Conservation (phyloP, 53 echinoderm and acorn worm genomes). For the Glandiceps talaboti region DNA sequence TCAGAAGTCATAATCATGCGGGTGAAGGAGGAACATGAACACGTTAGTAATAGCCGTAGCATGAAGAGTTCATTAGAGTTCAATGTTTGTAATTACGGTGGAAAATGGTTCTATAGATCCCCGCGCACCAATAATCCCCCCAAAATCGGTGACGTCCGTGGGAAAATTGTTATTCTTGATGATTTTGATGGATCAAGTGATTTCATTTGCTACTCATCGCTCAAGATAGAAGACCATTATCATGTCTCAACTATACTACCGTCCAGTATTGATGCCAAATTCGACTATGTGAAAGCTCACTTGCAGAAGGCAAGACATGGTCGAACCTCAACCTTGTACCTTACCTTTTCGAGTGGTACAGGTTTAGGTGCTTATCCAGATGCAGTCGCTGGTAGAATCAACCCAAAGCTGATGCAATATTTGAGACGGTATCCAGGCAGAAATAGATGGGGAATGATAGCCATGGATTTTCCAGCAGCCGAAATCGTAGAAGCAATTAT, state of each 20-base stretch:
- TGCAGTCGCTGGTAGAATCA: slow-evolving; percentile 6
- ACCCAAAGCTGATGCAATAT: slow-evolving; percentile 1
- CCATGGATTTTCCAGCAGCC: neutral
- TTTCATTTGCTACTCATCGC: slow-evolving; percentile 5
- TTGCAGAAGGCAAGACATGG: slow-evolving; percentile 11
- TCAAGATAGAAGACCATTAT: slow-evolving; percentile 19
- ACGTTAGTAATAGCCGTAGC: slow-evolving; percentile 7
- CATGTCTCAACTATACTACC: slow-evolving; percentile 1
- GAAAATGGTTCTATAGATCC: slow-evolving; percentile 5
- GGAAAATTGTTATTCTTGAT: slow-evolving; percentile 10
- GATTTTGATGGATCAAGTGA: slow-evolving; percentile 3
- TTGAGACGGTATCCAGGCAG: neutral
- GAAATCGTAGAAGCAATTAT: neutral
- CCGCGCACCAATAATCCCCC: slow-evolving; percentile 2
- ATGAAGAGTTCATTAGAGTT: slow-evolving; percentile 10
- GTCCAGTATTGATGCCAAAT: slow-evolving; percentile 3
- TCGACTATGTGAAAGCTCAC: slow-evolving; percentile 5
- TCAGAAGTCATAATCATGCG: slow-evolving; percentile 22
- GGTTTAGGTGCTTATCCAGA: slow-evolving; percentile 7
- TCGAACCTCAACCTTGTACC: neutral
- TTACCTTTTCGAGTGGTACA: slow-evolving; percentile 22
- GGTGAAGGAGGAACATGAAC: slow-evolving; percentile 4
- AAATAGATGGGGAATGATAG: neutral
- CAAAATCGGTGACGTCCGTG: slow-evolving; percentile 4
- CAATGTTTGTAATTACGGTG: neutral